Percentiles rank a stretch among this genome's conserved stretches.
phyloP scores from a whole-genome alignment of 2,888 invertebrate species.

The Ganaspis brasiliensis region DNA sequence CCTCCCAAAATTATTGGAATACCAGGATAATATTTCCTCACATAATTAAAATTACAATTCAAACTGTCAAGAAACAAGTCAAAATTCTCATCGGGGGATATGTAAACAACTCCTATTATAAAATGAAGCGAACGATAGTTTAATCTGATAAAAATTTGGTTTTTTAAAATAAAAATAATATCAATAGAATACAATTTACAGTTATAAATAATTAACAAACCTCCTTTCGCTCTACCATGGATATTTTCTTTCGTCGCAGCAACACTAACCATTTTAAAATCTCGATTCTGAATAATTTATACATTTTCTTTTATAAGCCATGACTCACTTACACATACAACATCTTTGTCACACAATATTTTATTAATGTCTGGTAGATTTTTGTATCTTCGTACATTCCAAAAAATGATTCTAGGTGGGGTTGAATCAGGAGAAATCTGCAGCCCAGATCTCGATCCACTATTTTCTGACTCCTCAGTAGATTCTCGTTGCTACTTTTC shows the following conservation, averaged over 20 bases:
- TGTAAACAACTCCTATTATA: neutral
- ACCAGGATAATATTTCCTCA: neutral
- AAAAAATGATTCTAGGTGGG: no score
- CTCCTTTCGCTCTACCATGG: neutral
- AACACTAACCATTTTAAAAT: neutral
- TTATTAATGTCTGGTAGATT: neutral
- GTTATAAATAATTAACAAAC: neutral
- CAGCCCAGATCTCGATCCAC: no score
- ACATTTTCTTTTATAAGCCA: neutral
- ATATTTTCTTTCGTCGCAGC: neutral
- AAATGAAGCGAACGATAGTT: neutral
- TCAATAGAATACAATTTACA: neutral
- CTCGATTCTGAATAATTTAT: neutral
- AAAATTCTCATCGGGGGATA: neutral
- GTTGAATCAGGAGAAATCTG: no score
- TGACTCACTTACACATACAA: neutral
- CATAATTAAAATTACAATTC: neutral
- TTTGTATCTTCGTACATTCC: no score
- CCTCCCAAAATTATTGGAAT: slow-evolving; percentile 11
- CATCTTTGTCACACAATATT: neutral
- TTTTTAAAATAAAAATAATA: neutral
- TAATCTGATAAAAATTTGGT: neutral
- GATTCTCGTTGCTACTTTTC: no score
- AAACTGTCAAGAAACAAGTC: neutral
- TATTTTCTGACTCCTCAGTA: no score